Percentiles rank a stretch among this genome's conserved stretches.
Evolutionary conservation across 2,113 vertebrate genomes (phyloP).

Genomic region (Sigmodon hispidus): DNA sequence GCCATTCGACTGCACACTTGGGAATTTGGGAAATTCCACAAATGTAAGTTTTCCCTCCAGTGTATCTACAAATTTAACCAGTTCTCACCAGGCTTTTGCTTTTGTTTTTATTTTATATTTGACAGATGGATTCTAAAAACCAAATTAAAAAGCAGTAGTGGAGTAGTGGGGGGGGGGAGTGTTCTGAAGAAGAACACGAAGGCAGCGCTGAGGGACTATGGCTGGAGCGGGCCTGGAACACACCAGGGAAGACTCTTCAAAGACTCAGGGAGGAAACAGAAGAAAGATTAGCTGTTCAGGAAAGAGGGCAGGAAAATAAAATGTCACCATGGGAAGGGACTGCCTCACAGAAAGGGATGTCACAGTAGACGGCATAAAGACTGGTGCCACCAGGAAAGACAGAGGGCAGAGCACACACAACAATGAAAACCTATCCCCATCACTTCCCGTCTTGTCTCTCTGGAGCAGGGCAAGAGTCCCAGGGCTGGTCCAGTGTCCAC

Average conservation of each 20-base stretch:
- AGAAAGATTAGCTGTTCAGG: background rate
- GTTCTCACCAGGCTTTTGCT: background rate
- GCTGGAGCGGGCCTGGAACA: background rate
- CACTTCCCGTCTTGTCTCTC: background rate
- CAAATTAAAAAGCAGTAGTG: background rate
- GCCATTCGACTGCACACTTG: fast-evolving
- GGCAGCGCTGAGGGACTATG: background rate
- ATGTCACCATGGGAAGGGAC: background rate
- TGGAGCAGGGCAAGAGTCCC: background rate
- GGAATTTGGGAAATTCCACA: background rate
- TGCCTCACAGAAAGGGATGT: background rate
- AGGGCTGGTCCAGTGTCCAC: background rate
- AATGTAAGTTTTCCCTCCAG: background rate
- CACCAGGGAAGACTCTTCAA: background rate
- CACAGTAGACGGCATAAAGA: background rate
- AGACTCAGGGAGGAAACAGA: background rate
- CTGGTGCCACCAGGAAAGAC: too few species aligned
- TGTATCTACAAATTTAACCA: background rate
- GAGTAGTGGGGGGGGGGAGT: background rate
- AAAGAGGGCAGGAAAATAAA: background rate
- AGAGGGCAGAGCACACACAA: background rate
- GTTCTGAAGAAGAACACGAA: too few species aligned
- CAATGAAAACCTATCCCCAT: background rate
- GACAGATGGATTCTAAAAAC: background rate
- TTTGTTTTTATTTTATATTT: background rate